Conservation (phyloP, 2,888 invertebrate genomes). For the Rhyacophila evoluta region DNA sequence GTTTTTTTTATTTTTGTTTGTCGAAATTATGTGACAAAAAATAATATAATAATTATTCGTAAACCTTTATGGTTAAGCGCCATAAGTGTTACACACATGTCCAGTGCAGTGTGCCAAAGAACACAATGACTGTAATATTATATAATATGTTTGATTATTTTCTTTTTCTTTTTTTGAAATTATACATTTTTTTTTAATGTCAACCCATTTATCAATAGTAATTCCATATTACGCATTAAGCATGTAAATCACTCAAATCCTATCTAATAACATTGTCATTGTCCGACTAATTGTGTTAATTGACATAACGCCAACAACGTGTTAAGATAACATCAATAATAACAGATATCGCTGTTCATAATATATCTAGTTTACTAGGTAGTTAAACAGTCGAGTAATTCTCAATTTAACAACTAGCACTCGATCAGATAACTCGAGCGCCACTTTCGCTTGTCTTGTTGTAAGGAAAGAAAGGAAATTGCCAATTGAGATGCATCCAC, state of each 20-base stretch:
- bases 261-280: not conserved
- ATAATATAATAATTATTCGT: too few species aligned
- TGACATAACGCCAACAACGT: not conserved
- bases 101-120: too few species aligned
- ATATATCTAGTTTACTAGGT: not conserved
- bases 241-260: not conserved
- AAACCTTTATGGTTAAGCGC: too few species aligned
- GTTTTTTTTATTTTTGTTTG: too few species aligned
- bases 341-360: not conserved
- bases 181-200: too few species aligned
- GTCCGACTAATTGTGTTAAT: not conserved
- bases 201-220: too few species aligned
- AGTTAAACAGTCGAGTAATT: conserved; percentile 42
- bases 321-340: not conserved
- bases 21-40: too few species aligned
- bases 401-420: conserved; percentile 29
- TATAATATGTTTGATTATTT: too few species aligned
- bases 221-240: not conserved
- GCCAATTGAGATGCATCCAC: conserved; percentile 42
- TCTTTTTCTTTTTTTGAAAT: too few species aligned
- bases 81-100: too few species aligned
- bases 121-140: too few species aligned
- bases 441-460: conserved; percentile 1
- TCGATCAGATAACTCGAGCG: conserved; percentile 26
- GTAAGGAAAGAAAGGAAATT: conserved; percentile 46